A percentile compares a stretch with the other conserved stretches of the same genome.
Evolutionary conservation across 2,797 vertebrate species (phyloP).

Genomic region (Novumbra hubbsi): DNA sequence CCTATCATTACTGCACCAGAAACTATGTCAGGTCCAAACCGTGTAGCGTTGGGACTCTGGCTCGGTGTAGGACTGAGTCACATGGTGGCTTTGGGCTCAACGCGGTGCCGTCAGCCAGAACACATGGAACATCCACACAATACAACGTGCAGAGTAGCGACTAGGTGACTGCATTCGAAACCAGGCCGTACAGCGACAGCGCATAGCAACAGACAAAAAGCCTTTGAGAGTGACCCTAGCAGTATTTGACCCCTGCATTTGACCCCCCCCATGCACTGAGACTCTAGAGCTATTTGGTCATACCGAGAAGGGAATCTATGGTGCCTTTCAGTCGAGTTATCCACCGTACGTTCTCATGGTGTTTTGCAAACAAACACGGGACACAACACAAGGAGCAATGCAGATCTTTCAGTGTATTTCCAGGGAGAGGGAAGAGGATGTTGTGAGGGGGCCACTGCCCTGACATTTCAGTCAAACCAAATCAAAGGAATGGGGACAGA

Average conservation of each 20-base stretch:
- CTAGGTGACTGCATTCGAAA: not conserved
- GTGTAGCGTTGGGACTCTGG: not conserved
- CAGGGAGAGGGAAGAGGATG: not conserved
- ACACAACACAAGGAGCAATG: not conserved
- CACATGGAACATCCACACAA: not conserved
- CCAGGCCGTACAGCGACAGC: not conserved
- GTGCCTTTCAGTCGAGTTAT: too few relatives aligned
- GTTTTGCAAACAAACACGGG: not conserved
- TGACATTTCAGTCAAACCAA: conserved; percentile 56
- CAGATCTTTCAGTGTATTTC: too few relatives aligned
- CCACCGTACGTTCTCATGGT: not conserved
- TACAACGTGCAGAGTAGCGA: conserved; percentile 3
- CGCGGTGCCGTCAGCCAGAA: conserved; percentile 6
- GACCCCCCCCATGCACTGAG: too few relatives aligned
- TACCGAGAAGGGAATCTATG: too few relatives aligned
- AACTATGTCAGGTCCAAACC: conserved; percentile 13
- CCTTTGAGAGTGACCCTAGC: too few relatives aligned
- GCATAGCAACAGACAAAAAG: too few relatives aligned
- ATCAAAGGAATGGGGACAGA: conserved; percentile 52
- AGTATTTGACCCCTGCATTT: too few relatives aligned
- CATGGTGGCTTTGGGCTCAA: conserved; percentile 9
- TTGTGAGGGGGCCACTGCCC: conserved; percentile 37
- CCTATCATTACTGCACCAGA: conserved; percentile 11
- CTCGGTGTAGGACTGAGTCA: not conserved
- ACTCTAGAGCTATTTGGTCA: too few relatives aligned